Evolutionary conservation across 2,888 invertebrate genomes (phyloP), one percentile per base, ranked within the genome.

Genomic region (Actias luna): DNA sequence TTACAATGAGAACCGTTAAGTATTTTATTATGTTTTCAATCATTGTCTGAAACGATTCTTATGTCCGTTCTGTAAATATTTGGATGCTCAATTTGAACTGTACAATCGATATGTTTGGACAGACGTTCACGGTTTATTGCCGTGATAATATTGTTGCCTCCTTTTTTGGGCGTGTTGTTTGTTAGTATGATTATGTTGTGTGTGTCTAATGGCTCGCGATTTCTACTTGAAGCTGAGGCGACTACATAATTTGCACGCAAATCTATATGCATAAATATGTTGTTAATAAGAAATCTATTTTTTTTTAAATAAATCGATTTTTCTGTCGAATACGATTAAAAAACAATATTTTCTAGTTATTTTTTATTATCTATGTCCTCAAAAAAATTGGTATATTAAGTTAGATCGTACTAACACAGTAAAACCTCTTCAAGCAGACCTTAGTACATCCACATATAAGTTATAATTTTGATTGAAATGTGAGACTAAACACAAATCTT

Each of bases 41-140:
- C 68, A 70, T 68, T 68, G 70, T 67, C 70, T 69, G 67, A 77
- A 75, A 76, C 70, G 64, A 70, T 72, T 75, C 74, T 77, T 77
- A 69, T 68, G 72, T 69, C 68, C 69, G 67, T 62, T 64, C 66
- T 67, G 69, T 73, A 73, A 73, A 76, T 71, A 74, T 77, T 75
- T 69, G 69, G 69, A 71, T 70, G 75, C 71, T 69, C 70, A 67
- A 70, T 67, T 67, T 65, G 64, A 67, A 64, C 63, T 63, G 27
- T 59, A 25, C 36, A 50, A 59, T 63, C 50, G 52, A 55, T 63
- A 22, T 63, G 63, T 63, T 55, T 63, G 59, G 31, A 52, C 31
- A 55, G 59, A 36, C 59, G 22, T 52, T 59, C 29, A 65, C 69
- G 65, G 66, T 64, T 70, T 71, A 65, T 73, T 75, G 74, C 74